Evolutionary conservation across 2,113 vertebrate genomes (phyloP), one percentile per base, ranked within the genome.

Genomic region (Callipepla squamata): DNA sequence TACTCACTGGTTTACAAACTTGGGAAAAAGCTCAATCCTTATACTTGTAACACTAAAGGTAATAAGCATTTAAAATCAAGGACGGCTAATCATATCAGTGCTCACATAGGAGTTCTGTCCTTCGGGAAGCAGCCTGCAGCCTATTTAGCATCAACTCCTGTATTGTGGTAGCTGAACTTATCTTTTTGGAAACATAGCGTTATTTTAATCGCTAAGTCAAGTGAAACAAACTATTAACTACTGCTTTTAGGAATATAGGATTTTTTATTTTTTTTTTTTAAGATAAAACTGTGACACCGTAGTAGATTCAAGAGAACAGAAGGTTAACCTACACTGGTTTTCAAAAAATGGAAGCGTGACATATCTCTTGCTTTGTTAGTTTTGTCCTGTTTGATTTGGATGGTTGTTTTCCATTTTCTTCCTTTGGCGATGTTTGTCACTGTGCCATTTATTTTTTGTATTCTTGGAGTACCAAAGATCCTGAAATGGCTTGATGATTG

Each of bases 391-490:
- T 94, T 86, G 89, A 40, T 89, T 96, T 93, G 68, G 72, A 87
- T 70, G 82, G 57, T 63, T 90, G 85, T 94, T 57, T 32, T 90
- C 83, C 55, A 23, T 34, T 90, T 91, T 96, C 89, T 83, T 92
- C 61, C 86, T 97, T 96, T 83, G 79, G 85, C 4, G 11, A 80
- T 57, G 80, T 93, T 92, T 94, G 88, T 97, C 93, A 94, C 67
- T 92, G 94, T 97, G 97, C 97, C 96, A 97, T 97, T 97, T 95
- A 94, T 81, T 94, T 96, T 95, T 95, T 85, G 95, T 97, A 76
- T 86, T 85, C 94, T 97, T 94, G 93, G 91, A 97, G 97, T 97
- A 98, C 98, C 98, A 98, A 98, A 98, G 98, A 98, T 97, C 97
- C 97, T 96, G 96, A 97, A 96, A 96, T 96, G 95, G 96, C 96